Conservation (phyloP, 2,888 invertebrate species). For the Rhopalosiphum nymphaeae region DNA sequence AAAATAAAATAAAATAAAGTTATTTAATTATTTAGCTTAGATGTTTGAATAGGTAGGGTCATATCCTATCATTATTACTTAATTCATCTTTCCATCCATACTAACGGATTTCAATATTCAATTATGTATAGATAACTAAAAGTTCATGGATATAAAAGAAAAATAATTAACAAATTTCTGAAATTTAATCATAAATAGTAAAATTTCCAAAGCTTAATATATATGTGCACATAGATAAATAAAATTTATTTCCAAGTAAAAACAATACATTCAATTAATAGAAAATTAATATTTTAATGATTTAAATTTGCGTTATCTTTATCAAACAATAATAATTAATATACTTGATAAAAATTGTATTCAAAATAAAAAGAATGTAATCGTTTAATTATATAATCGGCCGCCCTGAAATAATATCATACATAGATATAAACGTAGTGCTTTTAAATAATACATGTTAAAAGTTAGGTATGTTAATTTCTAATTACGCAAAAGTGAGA, state of each 20-base stretch:
- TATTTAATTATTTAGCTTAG: constrained; percentile 24
- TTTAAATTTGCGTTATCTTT: background rate
- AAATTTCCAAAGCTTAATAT: background rate
- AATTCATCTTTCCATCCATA: background rate
- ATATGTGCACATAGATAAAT: too few relatives aligned
- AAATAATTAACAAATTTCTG: background rate
- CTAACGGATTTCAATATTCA: constrained; percentile 21
- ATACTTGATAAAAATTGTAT: background rate
- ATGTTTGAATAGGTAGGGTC: constrained; percentile 20
- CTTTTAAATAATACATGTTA: background rate
- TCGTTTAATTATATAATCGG: background rate
- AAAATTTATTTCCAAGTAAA: background rate
- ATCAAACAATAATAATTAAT: background rate
- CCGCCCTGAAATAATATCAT: background rate
- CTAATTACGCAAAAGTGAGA: background rate
- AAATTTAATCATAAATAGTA: background rate
- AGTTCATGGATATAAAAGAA: background rate
- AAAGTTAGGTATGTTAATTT: background rate
- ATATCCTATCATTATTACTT: constrained; percentile 13
- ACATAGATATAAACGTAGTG: background rate
- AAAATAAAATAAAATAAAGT: background rate
- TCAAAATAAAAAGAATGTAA: background rate
- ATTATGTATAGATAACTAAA: background rate
- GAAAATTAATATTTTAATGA: background rate
- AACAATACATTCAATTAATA: background rate